Evolutionary conservation across 2,113 vertebrate species (phyloP), one percentile per base, ranked within the genome.

Genomic region (Labrus mixtus): DNA sequence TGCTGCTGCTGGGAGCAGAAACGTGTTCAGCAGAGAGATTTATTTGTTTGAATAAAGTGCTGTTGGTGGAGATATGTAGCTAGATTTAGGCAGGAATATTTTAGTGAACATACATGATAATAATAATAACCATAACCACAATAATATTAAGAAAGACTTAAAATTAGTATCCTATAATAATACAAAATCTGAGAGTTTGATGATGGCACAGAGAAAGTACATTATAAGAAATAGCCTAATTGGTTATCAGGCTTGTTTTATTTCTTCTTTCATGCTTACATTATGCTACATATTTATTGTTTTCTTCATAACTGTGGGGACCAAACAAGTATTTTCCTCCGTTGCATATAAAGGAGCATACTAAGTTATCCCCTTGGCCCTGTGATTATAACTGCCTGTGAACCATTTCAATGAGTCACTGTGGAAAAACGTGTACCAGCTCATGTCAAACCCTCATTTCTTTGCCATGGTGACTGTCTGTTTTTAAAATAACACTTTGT

Each of bases 391-490:
- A 54, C 33, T 23, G 45, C 33, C 23, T 48, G 11, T 22, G 17
- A 3, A 61, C 23, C 55, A 8, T 61, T 61, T 17, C 39, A 73
- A 69, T 87, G 83, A 87, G 81, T 89, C 89, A 86, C 77, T 63
- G 2, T 72, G 80, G 82, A 83, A 83, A 82, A 75, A 78, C 23
- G 1, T 68, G 70, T 64, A 63, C 23, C 10, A 58, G 48, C 63
- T 75, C 67, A 60, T 76, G 72, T 67, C 48, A 70, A 37, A 62
- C 43, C 9, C 68, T 62, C 43, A 48, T 74, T 76, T 48, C 62
- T 64, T 70, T 59, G 36, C 85, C 46, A 86, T 88, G 79, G 83
- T 46, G 73, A 93, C 90, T 46, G 46, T 37, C 55, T 68, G 56
- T 55, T 62, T 19, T 71, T 61, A 51, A 46, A 66, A 55, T 58